A percentile compares a stretch with the other conserved stretches of the same genome.
phyloP scores from a whole-genome alignment of 1,140 invertebrate species.

The Pectinophora gossypiella region DNA sequence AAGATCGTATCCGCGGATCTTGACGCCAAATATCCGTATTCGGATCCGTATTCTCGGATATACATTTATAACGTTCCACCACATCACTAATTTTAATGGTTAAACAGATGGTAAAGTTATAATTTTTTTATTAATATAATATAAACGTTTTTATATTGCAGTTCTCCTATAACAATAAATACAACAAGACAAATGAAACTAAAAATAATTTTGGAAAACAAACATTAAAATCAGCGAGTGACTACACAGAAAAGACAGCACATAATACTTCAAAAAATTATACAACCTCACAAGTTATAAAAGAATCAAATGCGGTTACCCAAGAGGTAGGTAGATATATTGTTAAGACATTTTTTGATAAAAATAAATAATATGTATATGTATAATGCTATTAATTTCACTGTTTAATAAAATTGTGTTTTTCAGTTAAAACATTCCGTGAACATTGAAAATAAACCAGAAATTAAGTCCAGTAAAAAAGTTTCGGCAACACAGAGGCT shows the following conservation, averaged over 20 bases:
- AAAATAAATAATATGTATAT: too few species aligned
- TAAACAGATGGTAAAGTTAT: too few species aligned
- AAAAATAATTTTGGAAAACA: slow-evolving; percentile 32
- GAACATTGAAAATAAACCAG: slow-evolving; percentile 42
- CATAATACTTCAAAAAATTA: slow-evolving; percentile 15
- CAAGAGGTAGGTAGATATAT: slow-evolving; percentile 28
- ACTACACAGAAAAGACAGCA: slow-evolving; percentile 24
- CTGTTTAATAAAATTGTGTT: too few species aligned
- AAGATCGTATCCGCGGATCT: too few species aligned
- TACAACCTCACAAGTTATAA: slow-evolving; percentile 19
- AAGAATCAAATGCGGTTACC: slow-evolving; percentile 16
- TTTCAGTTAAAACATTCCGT: slow-evolving; percentile 51
- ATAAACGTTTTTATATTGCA: slow-evolving; percentile 25
- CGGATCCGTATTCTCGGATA: too few species aligned
- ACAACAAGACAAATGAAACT: slow-evolving; percentile 46
- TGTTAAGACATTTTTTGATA: too few species aligned
- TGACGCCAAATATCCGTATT: too few species aligned
- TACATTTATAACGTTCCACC: too few species aligned
- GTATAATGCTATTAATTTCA: too few species aligned
- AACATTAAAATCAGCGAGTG: slow-evolving; percentile 16
- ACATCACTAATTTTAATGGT: too few species aligned
- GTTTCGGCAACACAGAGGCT: slow-evolving; percentile 62
- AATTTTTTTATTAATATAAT: too few species aligned
- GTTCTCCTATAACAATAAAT: slow-evolving; percentile 35
- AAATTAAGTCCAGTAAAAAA: slow-evolving; percentile 37